These are phyloP conservation scores for Alloplasta piceator DNA, from an alignment of 2,888 invertebrate species.

Conservation along the genomic window DNA sequence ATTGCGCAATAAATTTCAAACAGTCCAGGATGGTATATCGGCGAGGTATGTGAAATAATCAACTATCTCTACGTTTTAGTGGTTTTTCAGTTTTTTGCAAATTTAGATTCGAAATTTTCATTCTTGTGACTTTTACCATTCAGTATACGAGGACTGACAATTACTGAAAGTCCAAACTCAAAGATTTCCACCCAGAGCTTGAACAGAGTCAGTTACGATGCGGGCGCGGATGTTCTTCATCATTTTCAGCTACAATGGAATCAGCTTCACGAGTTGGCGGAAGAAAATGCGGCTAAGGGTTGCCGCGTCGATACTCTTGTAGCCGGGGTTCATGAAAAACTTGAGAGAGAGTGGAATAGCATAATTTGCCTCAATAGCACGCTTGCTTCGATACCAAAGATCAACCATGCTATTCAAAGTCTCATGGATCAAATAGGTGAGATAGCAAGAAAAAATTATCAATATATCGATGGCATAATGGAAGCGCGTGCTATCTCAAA, in stretches of 20 bases:
- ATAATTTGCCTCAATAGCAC: conserved; percentile 81
- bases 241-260: conserved; percentile 90
- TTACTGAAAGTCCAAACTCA: conserved; percentile 73
- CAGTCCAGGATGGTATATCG: conserved; percentile 81
- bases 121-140: conserved; percentile 48
- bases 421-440: conserved; percentile 84
- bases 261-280: conserved; percentile 88
- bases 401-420: conserved; percentile 83
- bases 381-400: conserved; percentile 83
- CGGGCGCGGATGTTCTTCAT: conserved; percentile 88
- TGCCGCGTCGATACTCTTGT: conserved; percentile 84
- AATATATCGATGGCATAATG: no score
- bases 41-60: conserved; percentile 76
- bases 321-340: conserved; percentile 79
- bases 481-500: no score
- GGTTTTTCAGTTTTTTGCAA: conserved; percentile 1
- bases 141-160: conserved; percentile 79
- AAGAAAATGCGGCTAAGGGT: conserved; percentile 86
- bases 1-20: conserved; percentile 80
- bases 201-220: conserved; percentile 84
- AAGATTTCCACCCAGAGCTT: conserved; percentile 61
- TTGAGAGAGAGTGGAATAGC: conserved; percentile 83
- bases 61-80: not conserved
- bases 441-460: not conserved
- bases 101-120: conserved; percentile 36